These are phyloP conservation scores for Centruroides sculpturatus DNA, from an alignment of 1,140 invertebrate genomes.

Conservation along the genomic window DNA sequence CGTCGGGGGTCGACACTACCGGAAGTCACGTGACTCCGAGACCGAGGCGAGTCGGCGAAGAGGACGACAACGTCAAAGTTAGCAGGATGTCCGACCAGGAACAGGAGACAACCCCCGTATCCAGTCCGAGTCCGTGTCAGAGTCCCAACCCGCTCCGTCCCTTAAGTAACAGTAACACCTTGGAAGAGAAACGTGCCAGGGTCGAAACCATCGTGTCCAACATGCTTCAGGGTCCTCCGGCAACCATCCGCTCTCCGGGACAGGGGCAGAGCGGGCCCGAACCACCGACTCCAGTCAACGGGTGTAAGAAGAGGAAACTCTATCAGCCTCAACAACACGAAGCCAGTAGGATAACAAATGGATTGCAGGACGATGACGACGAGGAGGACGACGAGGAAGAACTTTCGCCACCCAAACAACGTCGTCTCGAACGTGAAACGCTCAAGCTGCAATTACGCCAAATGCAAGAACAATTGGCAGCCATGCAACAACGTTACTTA, in stretches of 20 bases:
- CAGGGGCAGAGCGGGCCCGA: not conserved
- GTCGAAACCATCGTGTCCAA: slow-evolving; percentile 88
- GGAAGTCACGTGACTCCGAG: not conserved
- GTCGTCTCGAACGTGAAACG: slow-evolving; percentile 35
- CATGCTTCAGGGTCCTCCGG: slow-evolving; percentile 41
- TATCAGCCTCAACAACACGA: slow-evolving; percentile 92
- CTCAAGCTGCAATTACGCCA: slow-evolving; percentile 67
- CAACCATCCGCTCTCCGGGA: not conserved
- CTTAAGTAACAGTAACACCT: not conserved
- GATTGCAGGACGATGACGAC: slow-evolving; percentile 4
- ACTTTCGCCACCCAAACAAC: slow-evolving; percentile 14
- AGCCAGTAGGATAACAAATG: slow-evolving; percentile 12
- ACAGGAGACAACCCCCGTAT: not conserved
- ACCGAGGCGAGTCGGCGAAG: slow-evolving; percentile 28
- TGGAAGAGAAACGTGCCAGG: slow-evolving; percentile 70
- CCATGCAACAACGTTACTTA: slow-evolving; percentile 80
- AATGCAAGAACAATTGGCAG: slow-evolving; percentile 73
- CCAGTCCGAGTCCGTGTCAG: not conserved
- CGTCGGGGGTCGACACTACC: not conserved
- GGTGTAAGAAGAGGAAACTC: slow-evolving; percentile 90
- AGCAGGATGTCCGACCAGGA: slow-evolving; percentile 5
- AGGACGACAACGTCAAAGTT: slow-evolving; percentile 26
- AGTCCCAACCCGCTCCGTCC: not conserved
- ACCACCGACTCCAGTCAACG: slow-evolving; percentile 37
- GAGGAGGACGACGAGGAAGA: slow-evolving; percentile 15